Evolutionary conservation across 2,797 vertebrate species (phyloP).

Genomic region (Hybognathus amarus): DNA sequence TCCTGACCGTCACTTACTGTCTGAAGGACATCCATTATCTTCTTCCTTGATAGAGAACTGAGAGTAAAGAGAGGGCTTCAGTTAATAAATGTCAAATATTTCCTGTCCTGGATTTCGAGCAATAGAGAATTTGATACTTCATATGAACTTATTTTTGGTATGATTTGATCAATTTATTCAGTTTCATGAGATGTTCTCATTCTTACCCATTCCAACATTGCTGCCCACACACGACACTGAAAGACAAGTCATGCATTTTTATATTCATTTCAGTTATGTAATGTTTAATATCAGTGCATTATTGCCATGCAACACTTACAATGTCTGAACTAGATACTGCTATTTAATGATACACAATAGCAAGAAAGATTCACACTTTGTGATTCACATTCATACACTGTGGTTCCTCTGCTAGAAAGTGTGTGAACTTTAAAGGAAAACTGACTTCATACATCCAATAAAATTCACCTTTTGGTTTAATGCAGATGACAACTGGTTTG

Average conservation of each 20-base stretch:
- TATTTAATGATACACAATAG: neutral
- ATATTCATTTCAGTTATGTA: neutral
- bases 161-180: neutral
- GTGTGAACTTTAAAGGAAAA: neutral
- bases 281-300: neutral
- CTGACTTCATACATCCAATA: neutral
- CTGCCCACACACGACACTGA: slow-evolving; percentile 87
- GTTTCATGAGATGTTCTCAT: neutral
- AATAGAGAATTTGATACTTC: neutral
- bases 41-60: slow-evolving; percentile 92
- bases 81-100: neutral
- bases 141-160: neutral
- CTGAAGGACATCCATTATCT: slow-evolving; percentile 70
- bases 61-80: slow-evolving; percentile 52
- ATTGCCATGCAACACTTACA: neutral
- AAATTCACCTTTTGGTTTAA: neutral
- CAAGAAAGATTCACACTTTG: neutral
- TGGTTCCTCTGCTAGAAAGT: neutral
- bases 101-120: neutral
- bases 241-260: slow-evolving; percentile 59
- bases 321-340: neutral
- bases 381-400: neutral
- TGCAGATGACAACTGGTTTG: neutral
- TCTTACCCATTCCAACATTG: slow-evolving; percentile 86
- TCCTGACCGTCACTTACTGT: neutral